These are phyloP conservation scores for Ornithorhynchus anatinus DNA, from an alignment of 2,113 vertebrate species.

Conservation along the genomic window DNA sequence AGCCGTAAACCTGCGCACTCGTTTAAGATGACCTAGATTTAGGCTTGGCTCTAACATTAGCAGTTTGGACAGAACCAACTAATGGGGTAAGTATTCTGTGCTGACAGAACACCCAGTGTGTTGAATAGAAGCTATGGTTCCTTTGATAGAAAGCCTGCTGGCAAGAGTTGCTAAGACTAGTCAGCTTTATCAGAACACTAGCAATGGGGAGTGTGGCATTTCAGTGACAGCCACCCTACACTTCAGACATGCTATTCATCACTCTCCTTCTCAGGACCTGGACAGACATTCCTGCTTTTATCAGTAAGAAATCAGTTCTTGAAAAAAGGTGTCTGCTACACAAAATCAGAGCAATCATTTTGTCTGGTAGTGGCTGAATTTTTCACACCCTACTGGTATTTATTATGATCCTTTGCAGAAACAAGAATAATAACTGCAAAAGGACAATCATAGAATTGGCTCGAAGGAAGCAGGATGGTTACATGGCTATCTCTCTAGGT, in stretches of 20 bases:
- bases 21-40: background rate
- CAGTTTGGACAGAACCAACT: background rate
- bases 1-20: slow-evolving; percentile 1
- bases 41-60: background rate
- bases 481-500: accelerated
- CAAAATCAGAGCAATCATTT: background rate
- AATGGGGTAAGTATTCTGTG: slow-evolving; percentile 13
- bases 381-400: background rate
- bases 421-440: background rate
- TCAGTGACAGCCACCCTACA: slow-evolving; percentile 42
- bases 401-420: background rate
- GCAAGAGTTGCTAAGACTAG: slow-evolving; percentile 43
- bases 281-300: slow-evolving; percentile 17
- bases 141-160: slow-evolving; percentile 35
- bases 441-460: background rate
- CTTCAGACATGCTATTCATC: slow-evolving; percentile 52
- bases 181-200: slow-evolving; percentile 52
- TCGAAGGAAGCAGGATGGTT: background rate
- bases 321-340: background rate
- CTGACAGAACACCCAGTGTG: slow-evolving; percentile 63
- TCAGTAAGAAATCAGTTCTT: slow-evolving; percentile 29
- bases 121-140: slow-evolving; percentile 42
- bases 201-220: slow-evolving; percentile 61
- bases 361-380: background rate
- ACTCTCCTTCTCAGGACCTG: slow-evolving; percentile 13